Evolutionary conservation across 2,888 invertebrate species (phyloP).

Genomic region (Drosophila quasianomalipes): DNA sequence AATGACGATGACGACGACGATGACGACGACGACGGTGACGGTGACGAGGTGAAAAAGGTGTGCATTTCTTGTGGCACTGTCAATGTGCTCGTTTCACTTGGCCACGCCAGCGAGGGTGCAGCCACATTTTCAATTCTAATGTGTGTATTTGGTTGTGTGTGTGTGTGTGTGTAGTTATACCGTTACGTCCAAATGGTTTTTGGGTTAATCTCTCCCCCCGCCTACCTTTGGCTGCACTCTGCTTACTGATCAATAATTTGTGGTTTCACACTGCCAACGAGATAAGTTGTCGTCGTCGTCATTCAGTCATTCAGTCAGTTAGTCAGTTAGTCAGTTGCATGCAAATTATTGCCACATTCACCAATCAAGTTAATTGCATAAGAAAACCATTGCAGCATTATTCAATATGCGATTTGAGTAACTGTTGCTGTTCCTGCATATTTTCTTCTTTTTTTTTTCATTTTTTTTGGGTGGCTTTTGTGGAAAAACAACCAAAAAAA

Average conservation of each 20-base stretch:
- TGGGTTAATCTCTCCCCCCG: conserved; percentile 20
- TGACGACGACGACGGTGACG: neutral
- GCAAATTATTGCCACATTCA: conserved; percentile 69
- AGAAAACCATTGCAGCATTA: conserved; percentile 60
- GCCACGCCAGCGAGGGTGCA: conserved; percentile 10
- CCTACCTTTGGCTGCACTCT: neutral
- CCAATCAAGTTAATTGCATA: conserved; percentile 74
- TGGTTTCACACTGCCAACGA: conserved; percentile 47
- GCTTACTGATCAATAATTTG: conserved; percentile 53
- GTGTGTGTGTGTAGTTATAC: conserved; percentile 56
- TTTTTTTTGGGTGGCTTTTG: neutral
- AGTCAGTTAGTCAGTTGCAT: conserved; percentile 40
- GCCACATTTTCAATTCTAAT: conserved; percentile 19
- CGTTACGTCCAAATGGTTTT: conserved; percentile 53
- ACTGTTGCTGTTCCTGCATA: conserved; percentile 3
- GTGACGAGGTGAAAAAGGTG: conserved; percentile 3
- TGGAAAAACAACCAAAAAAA: neutral
- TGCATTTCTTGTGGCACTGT: conserved; percentile 2
- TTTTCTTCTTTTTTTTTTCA: neutral
- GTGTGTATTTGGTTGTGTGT: conserved; percentile 23
- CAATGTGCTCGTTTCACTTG: conserved; percentile 15
- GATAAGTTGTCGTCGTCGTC: conserved; percentile 13
- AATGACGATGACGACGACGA: neutral
- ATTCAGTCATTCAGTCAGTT: conserved; percentile 27
- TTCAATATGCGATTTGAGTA: conserved; percentile 49